Base-by-base conservation (phyloP, 2,797 vertebrate genomes). In the Macropus fuliginosus region DNA sequence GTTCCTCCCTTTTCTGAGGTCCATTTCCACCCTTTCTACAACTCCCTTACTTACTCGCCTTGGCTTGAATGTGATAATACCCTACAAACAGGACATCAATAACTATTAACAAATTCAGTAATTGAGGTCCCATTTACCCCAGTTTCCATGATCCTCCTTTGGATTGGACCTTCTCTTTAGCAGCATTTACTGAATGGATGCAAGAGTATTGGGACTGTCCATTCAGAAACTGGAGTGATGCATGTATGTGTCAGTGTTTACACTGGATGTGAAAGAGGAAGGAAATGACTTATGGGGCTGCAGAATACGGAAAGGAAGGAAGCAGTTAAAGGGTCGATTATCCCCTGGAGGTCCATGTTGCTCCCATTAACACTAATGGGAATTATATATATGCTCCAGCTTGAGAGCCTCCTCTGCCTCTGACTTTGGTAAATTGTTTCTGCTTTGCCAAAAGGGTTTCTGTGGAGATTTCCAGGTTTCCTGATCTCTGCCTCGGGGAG, bases 391-490 rank as follows among this genome's bases (percentile, higher is more conserved):
- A 56, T 91, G 94, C 57, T 9, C 31, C 5, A 74, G 57, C 74
- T 13, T 18, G 5, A 91, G 52, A 91, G 31, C 54, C 24, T 2
- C 0, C 90, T n/a, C 13, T 55, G 92, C 56, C 55, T 89, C 21
- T 92, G 93, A 1, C 6, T 94, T 96, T 90, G 92, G 21, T 92
- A 92, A 97, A 95, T 55, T 93, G 91, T 94, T 55, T 90, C 93
- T 96, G 91, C 9, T 96, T 96, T 81, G 95, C 56, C 18, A 94
- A 95, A 93, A 94, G 93, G 97, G 97, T 90, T 0, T 3, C 46
- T 62, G 89, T 94, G 96, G 96, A 93, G 93, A 96, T 97, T 97
- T 96, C 95, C 97, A 95, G 97, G 90, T 94, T 93, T 97, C 95
- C 94, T 97, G 96, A 91, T 97, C 94, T 94, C 94, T 97, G 96